Conservation (phyloP, 2,888 invertebrate species). For the Eupithecia exiguata region DNA sequence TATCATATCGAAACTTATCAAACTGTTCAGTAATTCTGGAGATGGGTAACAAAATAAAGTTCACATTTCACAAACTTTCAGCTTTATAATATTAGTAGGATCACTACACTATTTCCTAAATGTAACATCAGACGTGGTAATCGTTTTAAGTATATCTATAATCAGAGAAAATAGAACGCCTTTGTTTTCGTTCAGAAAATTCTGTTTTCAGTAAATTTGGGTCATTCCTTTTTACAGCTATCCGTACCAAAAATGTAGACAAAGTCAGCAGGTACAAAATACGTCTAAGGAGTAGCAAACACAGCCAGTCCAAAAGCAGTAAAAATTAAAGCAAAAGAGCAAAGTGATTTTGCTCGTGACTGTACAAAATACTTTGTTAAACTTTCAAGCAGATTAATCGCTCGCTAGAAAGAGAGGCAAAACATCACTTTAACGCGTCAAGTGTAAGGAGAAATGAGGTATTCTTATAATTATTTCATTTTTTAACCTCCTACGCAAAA, state of each 20-base stretch:
- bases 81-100: too few species aligned
- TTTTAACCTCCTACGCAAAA: background rate
- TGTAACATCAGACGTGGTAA: background rate
- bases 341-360: slow-evolving; percentile 49
- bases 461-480: slow-evolving; percentile 1
- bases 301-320: background rate
- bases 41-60: too few species aligned
- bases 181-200: background rate
- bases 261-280: background rate
- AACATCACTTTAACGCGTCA: slow-evolving; percentile 38
- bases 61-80: too few species aligned
- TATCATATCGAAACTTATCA: too few species aligned
- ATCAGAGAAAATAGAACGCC: background rate
- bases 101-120: background rate
- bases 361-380: slow-evolving; percentile 64
- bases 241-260: background rate
- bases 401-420: slow-evolving; percentile 54
- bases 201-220: background rate
- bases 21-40: too few species aligned
- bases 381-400: slow-evolving; percentile 69
- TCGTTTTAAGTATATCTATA: background rate
- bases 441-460: slow-evolving; percentile 26
- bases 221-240: background rate
- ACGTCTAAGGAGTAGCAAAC: background rate
- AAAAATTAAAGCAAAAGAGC: background rate